A percentile compares a stretch with the other conserved stretches of the same genome.
These are phyloP conservation scores for Taeniopygia guttata DNA, from an alignment of 2,797 vertebrate genomes.

Conservation along the genomic window DNA sequence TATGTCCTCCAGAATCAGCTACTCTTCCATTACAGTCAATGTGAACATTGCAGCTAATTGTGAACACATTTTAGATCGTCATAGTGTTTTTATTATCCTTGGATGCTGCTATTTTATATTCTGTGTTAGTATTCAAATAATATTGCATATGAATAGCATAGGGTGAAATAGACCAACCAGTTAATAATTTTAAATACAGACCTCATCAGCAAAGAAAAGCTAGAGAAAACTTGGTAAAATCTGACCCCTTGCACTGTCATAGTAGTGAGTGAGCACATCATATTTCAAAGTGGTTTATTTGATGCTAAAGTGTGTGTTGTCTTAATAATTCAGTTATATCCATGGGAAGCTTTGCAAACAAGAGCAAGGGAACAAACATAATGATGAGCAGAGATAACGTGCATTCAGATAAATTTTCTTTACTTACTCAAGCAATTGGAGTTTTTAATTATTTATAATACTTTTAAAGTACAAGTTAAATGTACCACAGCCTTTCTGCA, in stretches of 20 bases:
- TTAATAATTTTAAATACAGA: slow-evolving; percentile 53
- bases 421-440: not conserved
- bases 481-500: not conserved
- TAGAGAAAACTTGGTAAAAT: not conserved
- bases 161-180: slow-evolving; percentile 15
- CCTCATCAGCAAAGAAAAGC: slow-evolving; percentile 48
- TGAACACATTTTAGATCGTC: slow-evolving; percentile 40
- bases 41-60: slow-evolving; percentile 41
- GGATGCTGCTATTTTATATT: slow-evolving; percentile 60
- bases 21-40: not conserved
- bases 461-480: not conserved
- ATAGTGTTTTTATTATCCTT: slow-evolving; percentile 49
- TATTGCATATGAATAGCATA: slow-evolving; percentile 46
- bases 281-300: not conserved
- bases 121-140: slow-evolving; percentile 41
- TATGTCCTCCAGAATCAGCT: not conserved
- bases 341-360: not conserved
- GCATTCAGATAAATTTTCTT: not conserved
- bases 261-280: not conserved
- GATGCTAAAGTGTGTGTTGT: not conserved
- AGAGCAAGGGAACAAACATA: not conserved
- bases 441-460: slow-evolving; percentile 13
- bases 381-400: not conserved
- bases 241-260: slow-evolving; percentile 20
- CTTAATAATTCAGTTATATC: not conserved